Evolutionary conservation across 2,113 vertebrate species (phyloP).

Genomic region (Varanus salvator): DNA sequence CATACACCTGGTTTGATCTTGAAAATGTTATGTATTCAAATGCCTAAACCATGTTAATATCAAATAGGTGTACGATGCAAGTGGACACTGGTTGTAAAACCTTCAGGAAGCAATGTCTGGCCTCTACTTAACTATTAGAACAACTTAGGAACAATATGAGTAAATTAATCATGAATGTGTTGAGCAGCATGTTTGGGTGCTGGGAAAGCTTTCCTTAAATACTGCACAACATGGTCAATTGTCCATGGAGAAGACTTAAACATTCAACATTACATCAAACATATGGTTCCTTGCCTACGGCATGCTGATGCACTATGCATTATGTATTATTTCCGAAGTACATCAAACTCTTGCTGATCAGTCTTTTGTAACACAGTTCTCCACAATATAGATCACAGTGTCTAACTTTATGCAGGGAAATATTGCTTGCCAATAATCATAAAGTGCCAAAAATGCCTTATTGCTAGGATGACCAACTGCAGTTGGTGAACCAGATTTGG

Average conservation of each 20-base stretch:
- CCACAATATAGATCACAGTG: neutral
- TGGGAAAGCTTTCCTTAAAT: neutral
- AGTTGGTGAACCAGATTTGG: neutral
- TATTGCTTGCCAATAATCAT: neutral
- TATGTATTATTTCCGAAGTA: neutral
- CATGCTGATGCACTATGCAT: neutral
- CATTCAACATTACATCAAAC: neutral
- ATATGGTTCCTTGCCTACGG: no score
- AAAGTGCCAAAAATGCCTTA: neutral
- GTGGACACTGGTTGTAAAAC: neutral
- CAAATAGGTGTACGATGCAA: conserved; percentile 9
- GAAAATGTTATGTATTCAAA: conserved; percentile 8
- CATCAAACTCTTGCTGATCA: neutral
- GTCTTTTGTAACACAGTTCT: neutral
- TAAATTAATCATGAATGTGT: neutral
- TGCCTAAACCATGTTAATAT: neutral
- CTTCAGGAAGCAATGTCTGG: neutral
- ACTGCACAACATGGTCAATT: neutral
- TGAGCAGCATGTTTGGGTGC: neutral
- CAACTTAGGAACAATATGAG: neutral
- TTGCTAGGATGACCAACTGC: neutral
- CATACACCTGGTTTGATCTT: neutral
- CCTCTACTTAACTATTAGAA: neutral
- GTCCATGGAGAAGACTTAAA: neutral
- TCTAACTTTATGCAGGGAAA: neutral